Base-by-base conservation (phyloP, 2,888 invertebrate genomes). In the Thymelicus sylvestris region DNA sequence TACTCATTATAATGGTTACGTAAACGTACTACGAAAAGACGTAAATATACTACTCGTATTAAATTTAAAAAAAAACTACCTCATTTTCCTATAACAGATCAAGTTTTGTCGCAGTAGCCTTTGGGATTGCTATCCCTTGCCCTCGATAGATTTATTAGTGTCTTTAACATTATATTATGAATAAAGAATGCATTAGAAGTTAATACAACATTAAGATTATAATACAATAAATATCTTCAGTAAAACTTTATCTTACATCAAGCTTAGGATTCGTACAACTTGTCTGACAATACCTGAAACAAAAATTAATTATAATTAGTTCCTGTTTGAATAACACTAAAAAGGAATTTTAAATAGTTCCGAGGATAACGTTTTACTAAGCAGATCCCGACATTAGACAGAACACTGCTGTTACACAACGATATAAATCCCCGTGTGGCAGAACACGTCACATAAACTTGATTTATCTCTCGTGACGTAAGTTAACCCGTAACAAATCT, bases 391-490 rank as follows among this genome's bases (percentile, higher is more conserved):
- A 69, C 50, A 52, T 50, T 24, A 59, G 59, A 41, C 64, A 65
- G 64, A 55, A 63, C 57, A 69, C 63, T 57, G 63, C 68, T 63
- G 63, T 69, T 69, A 63, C 68, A 63, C 80, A 83, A 82, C 82
- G 81, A 84, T 89, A 91, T 92, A 92, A 91, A 93, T 92, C 87
- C 84, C 77, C 78, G 79, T 85, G 87, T 86, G 89, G 87, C 91
- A 89, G 87, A 86, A 81, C 79, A 84, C 82, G 93, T 88, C 92
- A 90, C 92, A 92, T 92, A 92, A 93, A 92, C 88, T 88, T 92
- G 92, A 92, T 92, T 92, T 92, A 92, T 92, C 84, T 87, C 79
- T 83, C 82, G 84, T 90, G 87, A 90, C 87, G 80, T 75, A 77
- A 75, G 85, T 87, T 88, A 89, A 88, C 87, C 90, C 83, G 74